Evolutionary conservation across 1,140 invertebrate genomes (phyloP), one percentile per base, ranked within the genome.

Genomic region (Asobara japonica): DNA sequence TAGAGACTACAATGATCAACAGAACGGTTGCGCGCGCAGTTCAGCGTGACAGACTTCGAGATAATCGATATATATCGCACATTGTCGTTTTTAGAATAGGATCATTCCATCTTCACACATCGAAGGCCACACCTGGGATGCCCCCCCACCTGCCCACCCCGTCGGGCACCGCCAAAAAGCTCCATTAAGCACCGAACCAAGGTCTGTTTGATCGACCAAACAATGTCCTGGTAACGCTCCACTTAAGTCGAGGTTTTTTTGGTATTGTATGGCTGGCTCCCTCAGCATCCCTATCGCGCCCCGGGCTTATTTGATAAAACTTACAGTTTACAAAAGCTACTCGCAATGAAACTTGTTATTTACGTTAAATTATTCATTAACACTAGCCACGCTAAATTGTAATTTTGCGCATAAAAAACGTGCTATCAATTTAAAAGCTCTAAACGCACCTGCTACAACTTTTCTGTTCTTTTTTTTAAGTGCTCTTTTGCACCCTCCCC

Each of bases 401-500:
- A 56, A 56, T 62, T 31, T 62, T 30, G 29, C 3, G 29, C 25
- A 62, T 62, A 62, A 62, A 62, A n/a, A 62, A 30, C 48, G 30
- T 61, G 48, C 27, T 30, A 69, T 69, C 67, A 69, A 69, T 69
- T 60, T 38, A 33, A 60, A 33, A 60, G 48, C 48, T 69, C 56
- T 25, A 61, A 69, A 69, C 48, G 29, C 48, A 56, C 48, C 18
- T 48, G 36, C 33, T 66, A 45, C 20, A 29, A 48, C 30, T 33
- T 22, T 69, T 56, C 25, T 16, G 51, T 29, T 45, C 41, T 67
- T 13, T 48, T 36, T 65, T 64, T 65, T 64, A 5, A 38, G 11
- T 25, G 7, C 51, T 33, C 38, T n/a, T n/a, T n/a, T n/a, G n/a
- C n/a, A n/a, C n/a, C n/a, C n/a, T n/a, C n/a, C n/a, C n/a, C n/a